Base-by-base conservation (phyloP, 2,888 invertebrate genomes). In the Drosophila neotestacea region DNA sequence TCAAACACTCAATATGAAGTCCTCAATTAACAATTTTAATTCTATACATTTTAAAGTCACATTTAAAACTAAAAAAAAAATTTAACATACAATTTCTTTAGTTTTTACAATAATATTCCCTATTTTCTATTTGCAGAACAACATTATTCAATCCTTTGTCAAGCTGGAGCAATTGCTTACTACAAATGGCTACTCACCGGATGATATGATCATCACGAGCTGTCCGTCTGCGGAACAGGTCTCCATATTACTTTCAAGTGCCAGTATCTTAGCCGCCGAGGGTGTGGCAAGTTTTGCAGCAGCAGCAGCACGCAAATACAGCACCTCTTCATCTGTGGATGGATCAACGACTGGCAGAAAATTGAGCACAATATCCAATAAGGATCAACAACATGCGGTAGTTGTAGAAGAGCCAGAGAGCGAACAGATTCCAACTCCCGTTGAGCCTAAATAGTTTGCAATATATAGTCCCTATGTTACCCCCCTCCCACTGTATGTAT, bases 161-260 rank as follows among this genome's bases (percentile, higher is more conserved):
- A 97, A 97, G 92, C 92, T 98, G 42, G 96, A 96, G 80, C 96
- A 97, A 90, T 93, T 96, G 22, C 93, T 98, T 10, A 93, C 95
- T 1, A 94, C 94, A 71, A 95, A 95, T 32, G 95, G 96, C 55
- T 99, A 98, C 91, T 94, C 95, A 0, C 94, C 95, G 34, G 98
- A 99, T 89, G 97, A 97, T 85, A 94, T 95, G 63, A 94, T 96
- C 59, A 95, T 98, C 56, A 96, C 98, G 4, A 97, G 96, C 9
- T 98, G 98, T 89, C 99, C 99, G 0, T 95, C 98, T 2, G 96
- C 97, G 2, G 99, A 99, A 90, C 99, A 99, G 93, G 95, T 99
- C 10, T 96, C 97, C n/a, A 95, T 97, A 41, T 94, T 97, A 84
- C 94, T 98, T 68, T 97, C 97, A 9, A 97, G 97, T 1, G 95